Conservation (phyloP, 2,797 vertebrate genomes). For the Gymnoscopelus braueri region DNA sequence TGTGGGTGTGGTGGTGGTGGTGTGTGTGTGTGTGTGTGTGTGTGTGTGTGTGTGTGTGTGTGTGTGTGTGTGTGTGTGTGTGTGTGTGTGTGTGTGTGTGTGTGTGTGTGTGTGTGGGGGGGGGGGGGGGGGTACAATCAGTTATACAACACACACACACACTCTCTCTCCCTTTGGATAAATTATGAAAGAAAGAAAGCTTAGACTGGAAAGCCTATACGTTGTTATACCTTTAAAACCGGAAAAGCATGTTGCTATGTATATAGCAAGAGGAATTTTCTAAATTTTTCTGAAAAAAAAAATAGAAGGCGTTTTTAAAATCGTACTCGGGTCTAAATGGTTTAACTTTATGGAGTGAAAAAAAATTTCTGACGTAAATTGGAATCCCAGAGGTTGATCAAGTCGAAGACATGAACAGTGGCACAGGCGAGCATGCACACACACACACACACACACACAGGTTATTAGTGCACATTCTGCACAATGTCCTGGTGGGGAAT, state of each 20-base stretch:
- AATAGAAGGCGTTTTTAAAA: too few relatives aligned
- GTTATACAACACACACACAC: conserved; percentile 29
- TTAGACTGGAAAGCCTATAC: too few relatives aligned
- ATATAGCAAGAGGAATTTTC: too few relatives aligned
- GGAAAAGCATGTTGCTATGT: too few relatives aligned
- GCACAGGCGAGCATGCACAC: conserved; percentile 6
- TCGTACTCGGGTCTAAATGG: too few relatives aligned
- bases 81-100: conserved; percentile 33
- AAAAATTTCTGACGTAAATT: too few relatives aligned
- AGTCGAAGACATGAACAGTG: background rate
- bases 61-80: background rate
- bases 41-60: conserved; percentile 16
- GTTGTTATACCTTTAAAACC: too few relatives aligned
- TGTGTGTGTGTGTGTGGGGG: background rate
- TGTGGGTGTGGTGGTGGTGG: background rate
- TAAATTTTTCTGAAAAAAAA: too few relatives aligned
- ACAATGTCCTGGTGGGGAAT: conserved; percentile 5
- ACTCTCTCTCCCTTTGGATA: conserved; percentile 1
- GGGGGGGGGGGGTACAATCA: conserved; percentile 19
- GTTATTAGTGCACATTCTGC: conserved; percentile 1
- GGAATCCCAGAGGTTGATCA: too few relatives aligned
- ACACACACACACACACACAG: background rate
- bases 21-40: conserved; percentile 25
- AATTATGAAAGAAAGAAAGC: too few relatives aligned
- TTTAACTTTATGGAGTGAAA: too few relatives aligned